These are phyloP conservation scores for Dasypus novemcinctus DNA, from an alignment of 2,113 vertebrate species.

Conservation along the genomic window DNA sequence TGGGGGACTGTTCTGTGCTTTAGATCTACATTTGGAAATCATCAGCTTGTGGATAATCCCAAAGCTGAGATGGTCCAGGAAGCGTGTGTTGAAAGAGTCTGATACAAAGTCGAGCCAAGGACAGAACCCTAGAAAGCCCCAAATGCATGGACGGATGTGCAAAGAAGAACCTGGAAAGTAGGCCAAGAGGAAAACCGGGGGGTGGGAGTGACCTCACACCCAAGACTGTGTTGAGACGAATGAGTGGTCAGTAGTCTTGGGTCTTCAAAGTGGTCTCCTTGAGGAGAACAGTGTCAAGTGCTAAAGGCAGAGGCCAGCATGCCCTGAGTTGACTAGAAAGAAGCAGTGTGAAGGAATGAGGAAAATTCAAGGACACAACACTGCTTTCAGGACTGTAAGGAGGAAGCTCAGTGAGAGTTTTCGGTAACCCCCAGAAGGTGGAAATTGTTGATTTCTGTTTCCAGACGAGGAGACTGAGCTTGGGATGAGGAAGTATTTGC, in stretches of 20 bases:
- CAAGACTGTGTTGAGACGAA: neutral
- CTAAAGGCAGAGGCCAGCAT: neutral
- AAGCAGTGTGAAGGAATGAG: neutral
- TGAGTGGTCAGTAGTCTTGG: neutral
- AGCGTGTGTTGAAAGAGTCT: neutral
- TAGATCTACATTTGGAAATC: neutral
- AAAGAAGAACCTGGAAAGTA: neutral
- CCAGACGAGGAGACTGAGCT: neutral
- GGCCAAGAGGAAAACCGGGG: neutral
- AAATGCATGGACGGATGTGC: rapidly evolving
- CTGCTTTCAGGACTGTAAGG: neutral
- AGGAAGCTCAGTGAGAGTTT: neutral
- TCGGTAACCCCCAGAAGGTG: neutral
- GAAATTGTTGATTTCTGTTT: neutral
- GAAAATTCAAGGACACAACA: neutral
- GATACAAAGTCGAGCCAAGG: neutral
- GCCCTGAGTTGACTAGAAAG: neutral
- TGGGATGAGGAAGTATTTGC: neutral
- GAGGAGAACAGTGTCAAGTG: neutral
- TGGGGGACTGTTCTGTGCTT: neutral
- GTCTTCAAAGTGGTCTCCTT: neutral
- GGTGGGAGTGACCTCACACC: neutral
- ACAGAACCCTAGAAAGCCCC: neutral
- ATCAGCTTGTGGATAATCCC: neutral
- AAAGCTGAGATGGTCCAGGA: neutral